A percentile compares a stretch with the other conserved stretches of the same genome.
Conservation (phyloP, 2,113 vertebrate genomes). For the Hemiprocne comata region DNA sequence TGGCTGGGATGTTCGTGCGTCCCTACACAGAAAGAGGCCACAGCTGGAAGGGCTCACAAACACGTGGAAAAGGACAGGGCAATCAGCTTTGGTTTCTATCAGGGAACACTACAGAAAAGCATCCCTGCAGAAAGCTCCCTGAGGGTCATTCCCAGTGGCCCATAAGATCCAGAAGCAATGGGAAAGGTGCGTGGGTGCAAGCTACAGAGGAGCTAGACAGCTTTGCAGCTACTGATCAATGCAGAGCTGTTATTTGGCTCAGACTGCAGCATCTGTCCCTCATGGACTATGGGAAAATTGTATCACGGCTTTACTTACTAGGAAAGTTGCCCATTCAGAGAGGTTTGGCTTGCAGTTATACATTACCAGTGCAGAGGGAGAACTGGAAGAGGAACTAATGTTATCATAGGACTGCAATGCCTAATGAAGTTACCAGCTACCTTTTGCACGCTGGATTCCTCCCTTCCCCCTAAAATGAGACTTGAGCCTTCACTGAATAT, state of each 20-base stretch:
- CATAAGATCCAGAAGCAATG: neutral
- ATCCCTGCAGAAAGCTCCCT: neutral
- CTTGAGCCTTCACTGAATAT: neutral
- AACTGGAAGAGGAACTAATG: neutral
- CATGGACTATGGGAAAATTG: neutral
- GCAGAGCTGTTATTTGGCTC: neutral
- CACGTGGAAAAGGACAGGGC: neutral
- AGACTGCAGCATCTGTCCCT: neutral
- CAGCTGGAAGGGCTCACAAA: neutral
- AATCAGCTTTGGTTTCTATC: neutral
- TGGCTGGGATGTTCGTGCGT: neutral
- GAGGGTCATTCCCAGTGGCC: neutral
- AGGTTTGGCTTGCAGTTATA: neutral
- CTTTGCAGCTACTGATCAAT: neutral
- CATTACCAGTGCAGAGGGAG: neutral
- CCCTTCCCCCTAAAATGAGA: neutral
- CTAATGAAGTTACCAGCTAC: neutral
- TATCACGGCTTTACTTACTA: neutral
- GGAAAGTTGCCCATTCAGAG: neutral
- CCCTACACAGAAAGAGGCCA: neutral
- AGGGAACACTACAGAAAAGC: neutral
- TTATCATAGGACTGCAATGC: neutral
- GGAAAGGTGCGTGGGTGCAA: neutral
- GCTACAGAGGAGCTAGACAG: neutral
- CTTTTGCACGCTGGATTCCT: neutral